Evolutionary conservation across 2,797 vertebrate genomes (phyloP).

Genomic region (Perdix hodgsoniae): DNA sequence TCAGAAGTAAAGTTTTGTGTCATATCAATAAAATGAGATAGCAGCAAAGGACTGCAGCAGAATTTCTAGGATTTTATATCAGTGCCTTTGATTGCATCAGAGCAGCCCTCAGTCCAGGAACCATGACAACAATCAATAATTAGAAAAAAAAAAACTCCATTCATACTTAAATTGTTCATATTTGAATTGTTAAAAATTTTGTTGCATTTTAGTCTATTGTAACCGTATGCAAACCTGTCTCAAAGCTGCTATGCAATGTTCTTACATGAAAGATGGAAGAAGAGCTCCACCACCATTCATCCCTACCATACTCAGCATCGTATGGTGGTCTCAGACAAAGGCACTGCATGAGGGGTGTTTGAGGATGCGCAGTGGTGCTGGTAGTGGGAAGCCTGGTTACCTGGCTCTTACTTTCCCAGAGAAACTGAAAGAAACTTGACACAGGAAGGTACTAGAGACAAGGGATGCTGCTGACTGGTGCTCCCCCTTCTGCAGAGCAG

Average conservation of each 20-base stretch:
- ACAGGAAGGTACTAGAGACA: background rate
- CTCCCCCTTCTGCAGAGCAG: background rate
- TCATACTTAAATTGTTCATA: too few relatives aligned
- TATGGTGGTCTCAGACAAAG: background rate
- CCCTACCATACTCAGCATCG: fast-evolving
- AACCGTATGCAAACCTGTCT: background rate
- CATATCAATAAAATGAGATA: background rate
- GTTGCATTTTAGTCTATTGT: background rate
- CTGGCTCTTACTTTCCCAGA: background rate
- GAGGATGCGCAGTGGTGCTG: background rate
- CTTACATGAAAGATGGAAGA: background rate
- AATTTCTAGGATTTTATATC: background rate
- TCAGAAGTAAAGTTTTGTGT: background rate
- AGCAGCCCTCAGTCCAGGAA: background rate
- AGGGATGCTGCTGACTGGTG: background rate
- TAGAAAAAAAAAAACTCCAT: background rate
- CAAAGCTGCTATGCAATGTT: background rate
- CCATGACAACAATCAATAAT: background rate
- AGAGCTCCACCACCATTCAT: background rate
- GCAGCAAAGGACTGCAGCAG: background rate
- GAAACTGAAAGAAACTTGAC: background rate
- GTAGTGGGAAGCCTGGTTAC: background rate
- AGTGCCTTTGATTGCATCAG: background rate
- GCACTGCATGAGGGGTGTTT: background rate
- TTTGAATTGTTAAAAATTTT: background rate